A percentile compares a stretch with the other conserved stretches of the same genome.
Evolutionary conservation across 2,113 vertebrate species (phyloP).

Genomic region (Syrrhaptes paradoxus): DNA sequence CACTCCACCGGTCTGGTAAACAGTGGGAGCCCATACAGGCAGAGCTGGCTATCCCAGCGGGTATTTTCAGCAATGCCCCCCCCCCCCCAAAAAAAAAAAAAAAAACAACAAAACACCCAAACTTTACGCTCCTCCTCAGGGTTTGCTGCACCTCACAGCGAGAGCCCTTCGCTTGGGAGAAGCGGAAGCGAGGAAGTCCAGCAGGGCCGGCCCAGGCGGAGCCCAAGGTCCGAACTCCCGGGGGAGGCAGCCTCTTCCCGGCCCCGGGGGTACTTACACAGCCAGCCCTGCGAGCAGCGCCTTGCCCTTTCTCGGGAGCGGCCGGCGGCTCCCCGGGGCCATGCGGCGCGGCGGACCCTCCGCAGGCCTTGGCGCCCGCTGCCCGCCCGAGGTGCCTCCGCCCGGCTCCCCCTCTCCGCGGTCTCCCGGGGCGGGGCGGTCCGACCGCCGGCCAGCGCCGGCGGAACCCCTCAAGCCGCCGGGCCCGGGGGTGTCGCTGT

Average conservation of each 20-base stretch:
- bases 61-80: background rate
- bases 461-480: background rate
- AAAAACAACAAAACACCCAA: too few relatives aligned
- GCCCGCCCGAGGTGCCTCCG: fast-evolving
- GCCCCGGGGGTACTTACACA: background rate
- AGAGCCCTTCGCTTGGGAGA: fast-evolving
- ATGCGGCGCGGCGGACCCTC: fast-evolving
- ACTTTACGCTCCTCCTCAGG: background rate
- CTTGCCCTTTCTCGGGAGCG: fast-evolving
- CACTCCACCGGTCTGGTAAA: fast-evolving
- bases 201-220: background rate
- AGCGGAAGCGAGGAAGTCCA: background rate
- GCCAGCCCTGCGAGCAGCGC: background rate
- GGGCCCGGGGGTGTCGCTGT: too few relatives aligned
- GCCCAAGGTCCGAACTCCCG: too few relatives aligned
- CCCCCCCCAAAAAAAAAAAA: too few relatives aligned
- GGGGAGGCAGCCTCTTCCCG: too few relatives aligned
- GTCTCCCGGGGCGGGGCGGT: background rate
- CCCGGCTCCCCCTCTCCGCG: background rate
- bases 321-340: fast-evolving
- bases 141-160: background rate
- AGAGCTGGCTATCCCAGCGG: background rate
- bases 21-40: fast-evolving
- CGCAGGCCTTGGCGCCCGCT: fast-evolving
- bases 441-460: too few relatives aligned